Base-by-base conservation (phyloP, 2,888 invertebrate genomes). In the Lochmaea capreae region DNA sequence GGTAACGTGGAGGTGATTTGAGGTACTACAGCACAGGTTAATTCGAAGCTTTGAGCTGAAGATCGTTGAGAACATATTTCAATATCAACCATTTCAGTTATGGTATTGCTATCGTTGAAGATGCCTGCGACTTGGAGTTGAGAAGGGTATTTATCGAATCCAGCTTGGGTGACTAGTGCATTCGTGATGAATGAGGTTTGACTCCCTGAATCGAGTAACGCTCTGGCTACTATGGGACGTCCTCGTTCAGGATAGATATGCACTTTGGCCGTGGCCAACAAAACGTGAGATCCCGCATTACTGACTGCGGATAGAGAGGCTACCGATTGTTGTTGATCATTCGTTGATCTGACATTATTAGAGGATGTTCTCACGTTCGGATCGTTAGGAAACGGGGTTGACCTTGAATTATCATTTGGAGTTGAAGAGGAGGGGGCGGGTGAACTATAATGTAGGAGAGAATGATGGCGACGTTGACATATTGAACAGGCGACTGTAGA, bases 401-500 rank as follows among this genome's bases (percentile, higher is more conserved):
- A 49, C 46, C 14, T 49, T 12, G 46, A 14, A 49, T 11, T 49
- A 49, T 49, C 14, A 12, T 52, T 52, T 52, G 52, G 16, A 52
- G 52, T 52, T 52, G 52, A 52, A 52, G 52, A 52, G 14, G 52
- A n/a, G 14, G 46, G 46, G 46, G 46, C 46, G 46, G 46, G 12
- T 46, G 46, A 5, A 46, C 46, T 12, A 46, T 52, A 52, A 52
- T 52, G 52, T 52, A 52, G 52, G 52, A 52, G 52, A 52, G 52
- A 52, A 52, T 52, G 52, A 52, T 52, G 52, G 52, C 52, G 52
- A 52, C 52, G 52, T 52, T 52, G 52, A 52, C 52, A 52, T 14
- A 52, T 52, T 52, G 52, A 52, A 52, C 52, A 52, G 16, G n/a
- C 52, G 52, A 52, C 52, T 52, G 52, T 52, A 52, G n/a, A 52